phyloP scores from a whole-genome alignment of 2,888 invertebrate genomes.

The Laspeyria flexula region DNA sequence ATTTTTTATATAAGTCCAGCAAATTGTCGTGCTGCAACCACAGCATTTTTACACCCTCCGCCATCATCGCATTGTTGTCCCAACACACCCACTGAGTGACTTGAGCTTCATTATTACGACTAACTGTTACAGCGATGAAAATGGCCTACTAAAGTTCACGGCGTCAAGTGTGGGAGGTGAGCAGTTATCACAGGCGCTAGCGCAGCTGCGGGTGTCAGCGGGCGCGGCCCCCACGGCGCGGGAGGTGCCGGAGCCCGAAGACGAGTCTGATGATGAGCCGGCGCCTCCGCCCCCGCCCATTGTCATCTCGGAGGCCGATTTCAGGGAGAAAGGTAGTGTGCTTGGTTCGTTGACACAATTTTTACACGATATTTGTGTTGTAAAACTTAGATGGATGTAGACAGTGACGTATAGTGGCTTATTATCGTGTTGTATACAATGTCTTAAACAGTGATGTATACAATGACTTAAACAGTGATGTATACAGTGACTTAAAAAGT shows the following conservation, averaged over 20 bases:
- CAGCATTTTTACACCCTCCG: too few species aligned
- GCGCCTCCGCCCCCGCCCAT: slow-evolving; percentile 64
- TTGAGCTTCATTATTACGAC: too few species aligned
- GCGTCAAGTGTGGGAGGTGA: slow-evolving; percentile 59
- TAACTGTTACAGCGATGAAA: slow-evolving; percentile 52
- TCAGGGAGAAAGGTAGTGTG: slow-evolving; percentile 75
- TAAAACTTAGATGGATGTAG: too few species aligned
- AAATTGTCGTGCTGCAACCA: too few species aligned
- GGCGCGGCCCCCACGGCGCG: slow-evolving; percentile 14
- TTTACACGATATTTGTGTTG: neutral
- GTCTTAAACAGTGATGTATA: too few species aligned
- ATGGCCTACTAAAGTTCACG: slow-evolving; percentile 53
- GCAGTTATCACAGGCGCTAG: slow-evolving; percentile 54
- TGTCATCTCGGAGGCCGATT: slow-evolving; percentile 80
- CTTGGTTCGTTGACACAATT: neutral
- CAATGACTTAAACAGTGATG: too few species aligned
- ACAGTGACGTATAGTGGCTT: too few species aligned
- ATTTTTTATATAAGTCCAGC: too few species aligned
- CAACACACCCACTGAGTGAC: too few species aligned
- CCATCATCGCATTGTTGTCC: too few species aligned
- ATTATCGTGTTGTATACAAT: too few species aligned
- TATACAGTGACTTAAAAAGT: too few species aligned
- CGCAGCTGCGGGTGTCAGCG: slow-evolving; percentile 36
- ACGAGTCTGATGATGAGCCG: slow-evolving; percentile 58
- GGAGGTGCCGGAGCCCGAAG: slow-evolving; percentile 39